Evolutionary conservation across 2,888 invertebrate species (phyloP).

Genomic region (Adelognathus sp.): DNA sequence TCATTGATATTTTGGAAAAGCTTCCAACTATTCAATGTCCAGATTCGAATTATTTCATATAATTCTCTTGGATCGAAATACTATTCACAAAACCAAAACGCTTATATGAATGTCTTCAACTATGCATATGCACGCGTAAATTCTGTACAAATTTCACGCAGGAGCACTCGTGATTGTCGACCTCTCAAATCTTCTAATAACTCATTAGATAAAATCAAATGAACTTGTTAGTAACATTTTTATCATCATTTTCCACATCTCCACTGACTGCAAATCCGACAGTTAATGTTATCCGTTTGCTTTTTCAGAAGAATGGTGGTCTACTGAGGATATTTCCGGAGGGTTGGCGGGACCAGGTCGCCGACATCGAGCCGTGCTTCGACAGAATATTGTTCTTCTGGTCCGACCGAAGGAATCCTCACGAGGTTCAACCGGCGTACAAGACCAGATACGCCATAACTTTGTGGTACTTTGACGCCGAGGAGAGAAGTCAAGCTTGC

Average conservation of each 20-base stretch:
- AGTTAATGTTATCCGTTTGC: neutral
- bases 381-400: conserved; percentile 98
- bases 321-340: conserved; percentile 96
- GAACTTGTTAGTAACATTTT: too few species aligned
- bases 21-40: too few species aligned
- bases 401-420: conserved; percentile 98
- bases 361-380: conserved; percentile 96
- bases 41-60: too few species aligned
- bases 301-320: conserved; percentile 86
- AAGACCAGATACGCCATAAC: conserved; percentile 95
- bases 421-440: conserved; percentile 97
- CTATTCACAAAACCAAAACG: too few species aligned
- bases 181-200: too few species aligned
- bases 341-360: conserved; percentile 90
- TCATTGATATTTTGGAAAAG: too few species aligned
- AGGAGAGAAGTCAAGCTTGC: conserved; percentile 89
- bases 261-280: neutral
- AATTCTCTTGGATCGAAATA: too few species aligned
- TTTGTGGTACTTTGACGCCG: conserved; percentile 95
- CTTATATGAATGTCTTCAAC: too few species aligned
- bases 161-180: too few species aligned
- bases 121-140: too few species aligned
- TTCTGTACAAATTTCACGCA: too few species aligned
- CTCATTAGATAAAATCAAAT: too few species aligned
- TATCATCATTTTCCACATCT: neutral